Conservation (phyloP, 1,140 invertebrate species). For the Drosophila mojavensis region DNA sequence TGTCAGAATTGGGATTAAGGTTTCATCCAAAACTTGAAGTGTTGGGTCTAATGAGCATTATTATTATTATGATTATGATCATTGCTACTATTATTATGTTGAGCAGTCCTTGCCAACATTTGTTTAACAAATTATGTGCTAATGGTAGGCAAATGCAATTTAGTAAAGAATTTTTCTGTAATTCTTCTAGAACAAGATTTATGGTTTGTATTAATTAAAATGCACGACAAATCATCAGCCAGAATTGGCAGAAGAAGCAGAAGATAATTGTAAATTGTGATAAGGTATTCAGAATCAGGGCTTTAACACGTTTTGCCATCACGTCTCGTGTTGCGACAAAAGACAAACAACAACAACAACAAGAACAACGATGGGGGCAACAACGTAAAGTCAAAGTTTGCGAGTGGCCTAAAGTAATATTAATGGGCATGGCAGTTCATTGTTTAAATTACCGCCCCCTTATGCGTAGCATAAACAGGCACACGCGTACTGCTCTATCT, state of each 20-base stretch:
- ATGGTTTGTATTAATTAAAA: neutral
- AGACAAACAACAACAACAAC: conserved; percentile 34
- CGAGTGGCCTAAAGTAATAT: conserved; percentile 74
- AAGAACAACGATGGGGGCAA: neutral
- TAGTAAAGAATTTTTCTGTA: neutral
- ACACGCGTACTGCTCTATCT: neutral
- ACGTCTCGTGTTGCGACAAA: conserved; percentile 47
- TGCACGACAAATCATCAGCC: neutral
- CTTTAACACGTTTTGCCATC: conserved; percentile 14
- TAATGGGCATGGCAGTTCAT: conserved; percentile 78
- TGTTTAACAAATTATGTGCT: conserved; percentile 3
- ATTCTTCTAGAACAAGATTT: neutral
- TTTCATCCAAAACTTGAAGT: conserved; percentile 40
- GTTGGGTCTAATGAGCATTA: conserved; percentile 59
- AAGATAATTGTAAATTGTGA: conserved; percentile 19
- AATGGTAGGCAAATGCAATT: neutral
- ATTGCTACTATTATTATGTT: conserved; percentile 10
- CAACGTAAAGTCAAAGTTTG: conserved; percentile 64
- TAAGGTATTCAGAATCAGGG: conserved; percentile 34
- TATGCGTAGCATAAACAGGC: neutral
- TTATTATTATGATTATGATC: conserved; percentile 46
- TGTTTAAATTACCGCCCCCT: conserved; percentile 64
- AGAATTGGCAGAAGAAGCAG: no score
- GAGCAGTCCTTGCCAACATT: neutral
- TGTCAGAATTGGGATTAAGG: conserved; percentile 64